Evolutionary conservation across 2,113 vertebrate genomes (phyloP).

Genomic region (Forbesichthys papilliferus): DNA sequence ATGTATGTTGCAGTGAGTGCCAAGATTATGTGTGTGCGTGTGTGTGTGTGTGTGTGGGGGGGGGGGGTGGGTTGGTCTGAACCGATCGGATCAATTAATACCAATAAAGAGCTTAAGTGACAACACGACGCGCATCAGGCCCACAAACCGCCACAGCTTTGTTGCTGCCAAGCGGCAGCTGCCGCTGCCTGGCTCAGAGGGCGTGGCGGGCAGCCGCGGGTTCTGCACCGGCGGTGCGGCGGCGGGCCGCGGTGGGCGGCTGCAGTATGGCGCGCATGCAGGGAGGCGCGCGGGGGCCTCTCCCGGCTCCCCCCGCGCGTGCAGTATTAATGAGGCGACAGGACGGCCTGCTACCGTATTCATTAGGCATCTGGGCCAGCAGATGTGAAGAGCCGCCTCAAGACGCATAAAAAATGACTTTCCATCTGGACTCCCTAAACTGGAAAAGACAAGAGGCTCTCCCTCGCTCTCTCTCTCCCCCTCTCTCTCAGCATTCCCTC

Average conservation of each 20-base stretch:
- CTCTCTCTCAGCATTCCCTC: background rate
- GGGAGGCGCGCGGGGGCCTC: conserved; percentile 26
- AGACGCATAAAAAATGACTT: conserved; percentile 82
- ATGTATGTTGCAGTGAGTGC: no score
- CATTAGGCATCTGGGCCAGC: conserved; percentile 82
- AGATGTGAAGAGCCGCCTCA: conserved; percentile 82
- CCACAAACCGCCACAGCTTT: conserved; percentile 68
- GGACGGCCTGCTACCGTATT: conserved; percentile 77
- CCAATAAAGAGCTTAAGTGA: conserved; percentile 78
- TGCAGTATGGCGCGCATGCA: conserved; percentile 40
- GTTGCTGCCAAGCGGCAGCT: conserved; percentile 76
- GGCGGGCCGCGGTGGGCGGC: conserved; percentile 51
- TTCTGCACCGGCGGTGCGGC: conserved; percentile 66
- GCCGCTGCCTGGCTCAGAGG: conserved; percentile 63
- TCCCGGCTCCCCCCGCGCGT: conserved; percentile 64
- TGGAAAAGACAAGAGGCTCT: conserved; percentile 76
- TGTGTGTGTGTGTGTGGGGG: conserved; percentile 8
- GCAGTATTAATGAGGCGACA: conserved; percentile 83
- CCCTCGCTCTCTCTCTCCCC: conserved; percentile 24
- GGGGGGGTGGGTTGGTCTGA: conserved; percentile 23
- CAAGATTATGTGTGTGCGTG: background rate
- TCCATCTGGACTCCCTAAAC: conserved; percentile 80
- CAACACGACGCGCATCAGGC: conserved; percentile 69
- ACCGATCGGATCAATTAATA: conserved; percentile 75
- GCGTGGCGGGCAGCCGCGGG: conserved; percentile 49